Conservation (phyloP, 2,113 vertebrate genomes). For the Mus spicilegus region DNA sequence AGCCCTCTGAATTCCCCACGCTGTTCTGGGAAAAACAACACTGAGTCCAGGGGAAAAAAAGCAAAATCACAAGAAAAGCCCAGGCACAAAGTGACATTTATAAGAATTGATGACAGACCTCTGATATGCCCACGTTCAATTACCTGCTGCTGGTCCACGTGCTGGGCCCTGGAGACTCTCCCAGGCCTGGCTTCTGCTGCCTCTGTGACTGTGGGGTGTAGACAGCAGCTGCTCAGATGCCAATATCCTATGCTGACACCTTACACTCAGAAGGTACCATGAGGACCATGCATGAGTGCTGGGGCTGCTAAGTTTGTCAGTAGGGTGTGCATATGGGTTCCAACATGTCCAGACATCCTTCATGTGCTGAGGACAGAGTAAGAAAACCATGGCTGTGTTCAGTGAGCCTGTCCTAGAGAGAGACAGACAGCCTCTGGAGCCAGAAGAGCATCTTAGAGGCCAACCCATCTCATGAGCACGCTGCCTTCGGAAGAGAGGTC, state of each 20-base stretch:
- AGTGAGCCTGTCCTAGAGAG: fast-evolving
- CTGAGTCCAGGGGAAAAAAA: neutral
- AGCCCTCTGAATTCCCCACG: neutral
- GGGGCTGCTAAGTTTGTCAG: fast-evolving
- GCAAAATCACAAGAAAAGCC: neutral
- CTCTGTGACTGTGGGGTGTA: fast-evolving
- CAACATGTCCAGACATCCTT: fast-evolving
- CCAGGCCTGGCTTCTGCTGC: fast-evolving
- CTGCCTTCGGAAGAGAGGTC: neutral
- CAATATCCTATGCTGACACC: fast-evolving
- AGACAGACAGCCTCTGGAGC: fast-evolving
- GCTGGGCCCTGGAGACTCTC: fast-evolving
- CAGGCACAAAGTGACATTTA: neutral
- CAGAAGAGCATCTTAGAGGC: neutral
- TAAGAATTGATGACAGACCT: slow-evolving; percentile 48
- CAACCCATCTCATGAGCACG: neutral
- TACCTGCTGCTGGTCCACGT: fast-evolving
- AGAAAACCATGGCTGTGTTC: fast-evolving
- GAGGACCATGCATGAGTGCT: fast-evolving
- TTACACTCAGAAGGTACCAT: fast-evolving
- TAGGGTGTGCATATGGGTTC: fast-evolving
- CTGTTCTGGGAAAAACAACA: neutral
- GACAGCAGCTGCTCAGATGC: fast-evolving
- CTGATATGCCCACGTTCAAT: neutral
- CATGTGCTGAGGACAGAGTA: fast-evolving